phyloP scores from a whole-genome alignment of 2,888 invertebrate genomes.

The Aricia artaxerxes region DNA sequence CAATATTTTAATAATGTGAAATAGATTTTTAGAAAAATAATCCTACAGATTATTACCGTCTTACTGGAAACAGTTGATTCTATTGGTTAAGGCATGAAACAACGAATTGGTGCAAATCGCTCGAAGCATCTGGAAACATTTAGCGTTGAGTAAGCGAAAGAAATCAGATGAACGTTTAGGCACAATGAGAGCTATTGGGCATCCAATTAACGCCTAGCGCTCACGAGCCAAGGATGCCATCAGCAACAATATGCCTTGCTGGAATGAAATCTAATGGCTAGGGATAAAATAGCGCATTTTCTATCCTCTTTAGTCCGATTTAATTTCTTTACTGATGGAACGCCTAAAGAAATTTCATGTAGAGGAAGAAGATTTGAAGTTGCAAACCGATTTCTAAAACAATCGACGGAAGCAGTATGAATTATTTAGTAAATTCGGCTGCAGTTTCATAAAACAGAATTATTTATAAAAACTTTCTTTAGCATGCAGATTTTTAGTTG shows the following conservation, averaged over 20 bases:
- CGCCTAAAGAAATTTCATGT: too few species aligned
- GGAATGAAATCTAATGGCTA: too few species aligned
- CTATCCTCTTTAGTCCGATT: too few species aligned
- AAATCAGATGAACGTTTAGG: conserved; percentile 46
- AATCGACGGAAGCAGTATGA: background rate
- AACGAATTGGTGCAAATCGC: background rate
- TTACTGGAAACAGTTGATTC: background rate
- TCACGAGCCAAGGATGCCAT: conserved; percentile 7
- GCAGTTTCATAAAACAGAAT: too few species aligned
- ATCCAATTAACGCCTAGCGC: conserved; percentile 55
- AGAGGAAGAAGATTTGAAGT: background rate
- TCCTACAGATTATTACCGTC: too few species aligned
- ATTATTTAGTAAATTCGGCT: background rate
- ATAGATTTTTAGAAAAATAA: too few species aligned
- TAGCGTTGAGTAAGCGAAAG: background rate
- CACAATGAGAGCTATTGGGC: conserved; percentile 60
- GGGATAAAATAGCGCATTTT: too few species aligned
- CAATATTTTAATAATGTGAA: too few species aligned
- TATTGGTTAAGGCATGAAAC: background rate
- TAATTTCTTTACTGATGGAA: too few species aligned
- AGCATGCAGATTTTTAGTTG: background rate
- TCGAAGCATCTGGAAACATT: conserved; percentile 2
- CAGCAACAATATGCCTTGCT: background rate
- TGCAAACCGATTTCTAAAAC: background rate
- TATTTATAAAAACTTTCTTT: background rate